Base-by-base conservation (phyloP, 2,888 invertebrate genomes). In the Sphaeridia pumilis region DNA sequence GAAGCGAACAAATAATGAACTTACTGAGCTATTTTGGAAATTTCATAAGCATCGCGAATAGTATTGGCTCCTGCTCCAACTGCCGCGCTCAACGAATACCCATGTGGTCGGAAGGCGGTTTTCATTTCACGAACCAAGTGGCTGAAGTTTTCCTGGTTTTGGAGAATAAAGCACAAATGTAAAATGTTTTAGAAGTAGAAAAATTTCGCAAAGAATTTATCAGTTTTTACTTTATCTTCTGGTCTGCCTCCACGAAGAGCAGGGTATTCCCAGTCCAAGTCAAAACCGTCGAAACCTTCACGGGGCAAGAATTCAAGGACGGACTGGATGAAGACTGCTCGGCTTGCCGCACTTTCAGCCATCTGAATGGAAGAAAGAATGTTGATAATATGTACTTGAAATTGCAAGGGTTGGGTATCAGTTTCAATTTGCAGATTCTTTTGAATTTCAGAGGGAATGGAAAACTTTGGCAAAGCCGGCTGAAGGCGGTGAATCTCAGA, bases 221-320 rank as follows among this genome's bases (percentile, higher is more conserved):
- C 2, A 31, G 26, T 26, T 24, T n/a, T 14, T 44, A 59, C 57
- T 47, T 64, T 66, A 48, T 69, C 69, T 26, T 66, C 58, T 24
- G 67, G 60, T 20, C 51, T 56, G 7, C 69, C 69, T 31, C 68
- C 68, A 45, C 67, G 56, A 22, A 62, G 55, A 21, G 65, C 66
- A 2, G 69, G 69, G 46, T 69, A 69, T 55, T 68, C 67, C 65
- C 62, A 58, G 51, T 66, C 66, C 58, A 67, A 56, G 52, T 68
- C 67, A 21, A 67, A 53, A 5, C 67, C 63, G 42, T 63, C 63
- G 36, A 63, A 63, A 17, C 56, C 49, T 31, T 59, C 49, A 14
- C 46, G 54, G 35, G 58, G 24, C 31, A 68, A 52, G 50, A 69
- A 67, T 2, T 65, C 64, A 2, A 68, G 56, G 4, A 65, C 64